phyloP scores from a whole-genome alignment of 2,797 vertebrate genomes.

The Helarctos malayanus region DNA sequence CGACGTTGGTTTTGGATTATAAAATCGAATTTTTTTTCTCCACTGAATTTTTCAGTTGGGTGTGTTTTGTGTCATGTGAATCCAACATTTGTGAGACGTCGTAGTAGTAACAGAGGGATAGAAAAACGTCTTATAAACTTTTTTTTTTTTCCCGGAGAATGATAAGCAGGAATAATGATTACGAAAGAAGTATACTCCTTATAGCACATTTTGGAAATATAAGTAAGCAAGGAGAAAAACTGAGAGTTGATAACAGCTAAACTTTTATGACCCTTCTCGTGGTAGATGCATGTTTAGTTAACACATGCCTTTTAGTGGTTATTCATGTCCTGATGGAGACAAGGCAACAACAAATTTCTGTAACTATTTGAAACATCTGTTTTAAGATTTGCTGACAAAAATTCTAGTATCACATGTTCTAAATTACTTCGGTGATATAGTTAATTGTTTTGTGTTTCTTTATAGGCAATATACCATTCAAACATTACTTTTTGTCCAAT shows the following conservation, averaged over 20 bases:
- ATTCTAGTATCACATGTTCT: neutral
- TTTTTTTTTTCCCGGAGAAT: neutral
- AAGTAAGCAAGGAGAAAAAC: neutral
- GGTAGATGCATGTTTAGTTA: neutral
- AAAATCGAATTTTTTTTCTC: neutral
- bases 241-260: neutral
- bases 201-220: neutral
- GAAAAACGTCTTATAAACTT: neutral
- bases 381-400: conserved; percentile 41
- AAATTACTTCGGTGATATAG: neutral
- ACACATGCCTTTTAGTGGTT: neutral
- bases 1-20: neutral
- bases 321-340: neutral
- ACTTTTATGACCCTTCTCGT: neutral
- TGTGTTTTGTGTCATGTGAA: neutral
- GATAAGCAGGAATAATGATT: neutral
- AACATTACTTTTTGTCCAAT: neutral
- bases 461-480: neutral
- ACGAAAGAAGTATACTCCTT: neutral
- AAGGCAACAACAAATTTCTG: neutral
- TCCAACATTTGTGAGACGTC: neutral
- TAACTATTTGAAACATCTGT: neutral
- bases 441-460: neutral
- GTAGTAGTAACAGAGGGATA: neutral
- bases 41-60: neutral